phyloP scores from a whole-genome alignment of 1,140 invertebrate species.

The Harlomillsia oculata region DNA sequence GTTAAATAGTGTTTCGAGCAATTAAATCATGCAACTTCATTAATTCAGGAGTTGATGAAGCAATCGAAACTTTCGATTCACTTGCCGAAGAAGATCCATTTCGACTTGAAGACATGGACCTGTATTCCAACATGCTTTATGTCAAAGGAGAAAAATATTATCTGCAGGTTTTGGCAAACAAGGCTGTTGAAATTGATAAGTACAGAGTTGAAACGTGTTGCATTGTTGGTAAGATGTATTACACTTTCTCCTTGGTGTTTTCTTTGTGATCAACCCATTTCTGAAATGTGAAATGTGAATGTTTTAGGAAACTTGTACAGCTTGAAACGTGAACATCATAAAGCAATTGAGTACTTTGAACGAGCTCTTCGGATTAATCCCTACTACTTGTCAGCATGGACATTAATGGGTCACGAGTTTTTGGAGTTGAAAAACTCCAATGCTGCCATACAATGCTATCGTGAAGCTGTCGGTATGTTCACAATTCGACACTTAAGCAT shows the following conservation, averaged over 20 bases:
- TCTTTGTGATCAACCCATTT: no score
- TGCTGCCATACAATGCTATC: slow-evolving; percentile 91
- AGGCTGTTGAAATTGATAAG: slow-evolving; percentile 87
- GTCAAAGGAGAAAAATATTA: slow-evolving; percentile 88
- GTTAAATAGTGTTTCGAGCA: background rate
- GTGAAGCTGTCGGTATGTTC: slow-evolving; percentile 79
- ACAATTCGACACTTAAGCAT: background rate
- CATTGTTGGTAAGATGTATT: slow-evolving; percentile 67
- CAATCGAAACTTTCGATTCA: slow-evolving; percentile 70
- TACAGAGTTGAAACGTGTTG: slow-evolving; percentile 96
- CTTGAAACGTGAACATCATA: slow-evolving; percentile 88
- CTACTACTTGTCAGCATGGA: slow-evolving; percentile 90
- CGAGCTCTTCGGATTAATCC: slow-evolving; percentile 89
- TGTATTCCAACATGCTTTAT: slow-evolving; percentile 91
- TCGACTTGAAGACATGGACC: slow-evolving; percentile 88
- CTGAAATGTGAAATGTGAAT: slow-evolving; percentile 7
- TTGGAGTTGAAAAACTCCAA: slow-evolving; percentile 98
- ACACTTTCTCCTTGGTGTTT: slow-evolving; percentile 8
- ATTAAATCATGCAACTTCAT: slow-evolving; percentile 21
- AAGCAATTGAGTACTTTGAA: slow-evolving; percentile 93
- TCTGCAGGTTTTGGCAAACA: slow-evolving; percentile 84
- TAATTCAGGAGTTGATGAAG: slow-evolving; percentile 74
- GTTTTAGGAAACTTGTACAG: slow-evolving; percentile 92
- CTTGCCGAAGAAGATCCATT: slow-evolving; percentile 80
- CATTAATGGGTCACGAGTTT: slow-evolving; percentile 96